A percentile compares a stretch with the other conserved stretches of the same genome.
Conservation (phyloP, 2,888 invertebrate species). For the Vannuccia rotundouncinata region DNA sequence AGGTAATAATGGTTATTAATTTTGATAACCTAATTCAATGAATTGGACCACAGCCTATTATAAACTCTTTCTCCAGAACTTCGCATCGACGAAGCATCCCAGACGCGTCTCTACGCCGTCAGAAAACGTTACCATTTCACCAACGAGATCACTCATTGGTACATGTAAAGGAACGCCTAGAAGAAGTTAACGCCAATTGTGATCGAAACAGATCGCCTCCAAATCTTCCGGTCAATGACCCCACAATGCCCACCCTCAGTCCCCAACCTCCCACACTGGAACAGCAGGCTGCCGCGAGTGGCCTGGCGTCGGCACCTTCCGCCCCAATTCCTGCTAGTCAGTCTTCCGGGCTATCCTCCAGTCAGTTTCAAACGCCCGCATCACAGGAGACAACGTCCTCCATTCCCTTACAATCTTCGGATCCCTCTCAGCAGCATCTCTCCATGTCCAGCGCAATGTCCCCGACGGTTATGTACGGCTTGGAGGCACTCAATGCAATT, state of each 20-base stretch:
- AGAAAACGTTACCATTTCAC: background rate
- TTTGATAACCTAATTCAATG: too few species aligned
- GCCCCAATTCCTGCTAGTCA: background rate
- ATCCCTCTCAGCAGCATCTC: background rate
- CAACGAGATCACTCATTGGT: background rate
- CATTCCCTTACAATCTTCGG: background rate
- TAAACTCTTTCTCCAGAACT: too few species aligned
- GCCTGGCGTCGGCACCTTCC: background rate
- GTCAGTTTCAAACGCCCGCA: background rate
- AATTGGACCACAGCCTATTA: too few species aligned
- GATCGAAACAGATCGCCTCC: slow-evolving; percentile 28
- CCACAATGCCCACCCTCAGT: slow-evolving; percentile 68
- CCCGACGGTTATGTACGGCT: background rate
- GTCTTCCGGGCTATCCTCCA: background rate
- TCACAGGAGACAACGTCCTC: background rate
- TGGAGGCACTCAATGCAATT: background rate
- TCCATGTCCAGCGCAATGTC: background rate
- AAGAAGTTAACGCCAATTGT: slow-evolving; percentile 11
- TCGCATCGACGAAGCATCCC: background rate
- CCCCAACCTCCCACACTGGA: slow-evolving; percentile 59
- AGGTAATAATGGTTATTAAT: background rate
- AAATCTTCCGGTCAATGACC: slow-evolving; percentile 56
- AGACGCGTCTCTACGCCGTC: background rate
- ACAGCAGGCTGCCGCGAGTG: background rate
- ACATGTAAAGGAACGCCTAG: background rate